Evolutionary conservation across 2,888 invertebrate species (phyloP).

Genomic region (Spilarctia lutea): DNA sequence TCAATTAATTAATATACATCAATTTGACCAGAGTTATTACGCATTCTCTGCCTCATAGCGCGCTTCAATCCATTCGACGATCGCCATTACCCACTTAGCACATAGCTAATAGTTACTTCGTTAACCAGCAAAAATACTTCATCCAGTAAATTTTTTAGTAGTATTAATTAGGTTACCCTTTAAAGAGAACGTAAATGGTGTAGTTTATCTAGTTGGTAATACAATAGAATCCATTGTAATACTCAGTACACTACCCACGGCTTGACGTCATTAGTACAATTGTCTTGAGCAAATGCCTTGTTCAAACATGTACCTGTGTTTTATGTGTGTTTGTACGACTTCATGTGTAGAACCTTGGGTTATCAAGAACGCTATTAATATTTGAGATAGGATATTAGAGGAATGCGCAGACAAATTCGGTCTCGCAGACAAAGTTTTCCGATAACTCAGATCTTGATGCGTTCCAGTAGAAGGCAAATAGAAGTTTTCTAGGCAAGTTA

Average conservation of each 20-base stretch:
- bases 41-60: too few relatives aligned
- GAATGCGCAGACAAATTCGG: not conserved
- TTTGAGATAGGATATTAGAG: not conserved
- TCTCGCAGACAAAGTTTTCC: not conserved
- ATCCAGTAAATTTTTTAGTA: not conserved
- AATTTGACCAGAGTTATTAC: too few relatives aligned
- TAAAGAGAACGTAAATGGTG: not conserved
- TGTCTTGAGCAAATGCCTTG: slow-evolving; percentile 13
- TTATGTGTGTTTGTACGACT: slow-evolving; percentile 9
- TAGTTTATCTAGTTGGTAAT: not conserved
- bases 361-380: not conserved
- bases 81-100: too few relatives aligned
- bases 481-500: not conserved
- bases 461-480: not conserved
- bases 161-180: not conserved
- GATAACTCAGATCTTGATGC: not conserved
- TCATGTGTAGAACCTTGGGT: not conserved
- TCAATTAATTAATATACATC: too few relatives aligned
- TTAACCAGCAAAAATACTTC: too few relatives aligned
- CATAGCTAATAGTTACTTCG: too few relatives aligned
- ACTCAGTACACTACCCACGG: slow-evolving; percentile 1
- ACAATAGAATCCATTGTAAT: slow-evolving; percentile 8
- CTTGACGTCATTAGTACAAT: slow-evolving; percentile 1
- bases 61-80: too few relatives aligned
- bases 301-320: slow-evolving; percentile 8